phyloP scores from a whole-genome alignment of 2,888 invertebrate species.

The Protodeltote pygarga region DNA sequence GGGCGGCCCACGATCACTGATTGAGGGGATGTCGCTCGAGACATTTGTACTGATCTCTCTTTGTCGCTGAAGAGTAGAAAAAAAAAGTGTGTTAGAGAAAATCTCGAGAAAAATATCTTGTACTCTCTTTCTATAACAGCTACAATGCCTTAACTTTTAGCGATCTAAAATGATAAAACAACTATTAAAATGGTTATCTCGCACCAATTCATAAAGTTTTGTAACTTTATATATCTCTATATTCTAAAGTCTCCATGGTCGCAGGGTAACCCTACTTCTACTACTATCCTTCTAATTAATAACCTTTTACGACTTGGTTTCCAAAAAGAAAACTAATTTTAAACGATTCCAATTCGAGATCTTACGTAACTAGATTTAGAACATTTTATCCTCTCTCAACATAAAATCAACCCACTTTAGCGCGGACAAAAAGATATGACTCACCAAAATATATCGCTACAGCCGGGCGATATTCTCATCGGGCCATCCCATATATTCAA shows the following conservation, averaged over 20 bases:
- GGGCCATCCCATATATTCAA: slow-evolving; percentile 96
- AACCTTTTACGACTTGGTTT: no score
- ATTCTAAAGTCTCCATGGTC: no score
- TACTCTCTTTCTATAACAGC: no score
- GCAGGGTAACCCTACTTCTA: no score
- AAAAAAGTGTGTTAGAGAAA: not conserved
- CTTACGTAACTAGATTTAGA: slow-evolving; percentile 2
- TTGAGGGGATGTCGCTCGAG: slow-evolving; percentile 80
- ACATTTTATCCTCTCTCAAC: slow-evolving; percentile 22
- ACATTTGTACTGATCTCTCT: slow-evolving; percentile 82
- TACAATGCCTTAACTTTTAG: no score
- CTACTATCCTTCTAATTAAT: no score
- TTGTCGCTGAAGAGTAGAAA: slow-evolving; percentile 72
- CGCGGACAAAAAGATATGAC: slow-evolving; percentile 54
- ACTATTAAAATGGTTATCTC: no score
- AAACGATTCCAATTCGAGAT: not conserved
- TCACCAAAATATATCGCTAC: slow-evolving; percentile 94
- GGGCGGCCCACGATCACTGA: slow-evolving; percentile 86
- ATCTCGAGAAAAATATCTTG: no score
- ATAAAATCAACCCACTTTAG: slow-evolving; percentile 2
- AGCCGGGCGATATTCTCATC: slow-evolving; percentile 90
- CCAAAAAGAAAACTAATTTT: no score
- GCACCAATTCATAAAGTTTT: no score
- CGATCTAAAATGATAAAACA: no score
- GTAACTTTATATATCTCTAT: no score